These are phyloP conservation scores for Exaiptasia diaphana DNA, from an alignment of 64 coral and sea anemone genomes.

Conservation along the genomic window DNA sequence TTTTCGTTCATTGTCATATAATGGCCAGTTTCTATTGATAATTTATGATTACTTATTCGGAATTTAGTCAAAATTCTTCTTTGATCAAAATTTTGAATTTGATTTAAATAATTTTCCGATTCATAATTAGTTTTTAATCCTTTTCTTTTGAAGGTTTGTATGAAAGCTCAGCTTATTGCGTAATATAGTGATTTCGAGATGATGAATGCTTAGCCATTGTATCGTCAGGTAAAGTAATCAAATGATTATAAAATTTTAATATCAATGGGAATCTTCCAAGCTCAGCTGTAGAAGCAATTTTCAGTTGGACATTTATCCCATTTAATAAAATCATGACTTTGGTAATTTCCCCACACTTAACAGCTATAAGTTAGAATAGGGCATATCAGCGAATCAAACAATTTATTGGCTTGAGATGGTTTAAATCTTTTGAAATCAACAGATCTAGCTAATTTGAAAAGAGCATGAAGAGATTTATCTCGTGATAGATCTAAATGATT, in stretches of 20 bases:
- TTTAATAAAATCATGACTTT: slow-evolving; percentile 27
- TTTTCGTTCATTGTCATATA: no score
- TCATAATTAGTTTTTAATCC: no score
- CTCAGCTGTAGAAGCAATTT: neutral
- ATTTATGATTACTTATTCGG: no score
- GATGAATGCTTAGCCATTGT: no score
- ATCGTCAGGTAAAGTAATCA: neutral
- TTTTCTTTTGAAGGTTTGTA: neutral
- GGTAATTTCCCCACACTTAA: slow-evolving; percentile 10
- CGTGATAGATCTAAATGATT: neutral
- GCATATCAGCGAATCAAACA: slow-evolving; percentile 12
- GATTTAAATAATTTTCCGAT: no score
- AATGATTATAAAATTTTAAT: neutral
- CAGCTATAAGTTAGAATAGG: slow-evolving; percentile 15
- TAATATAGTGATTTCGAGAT: neutral
- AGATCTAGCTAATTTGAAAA: slow-evolving; percentile 10
- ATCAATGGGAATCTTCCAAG: neutral
- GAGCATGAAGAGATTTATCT: slow-evolving; percentile 3
- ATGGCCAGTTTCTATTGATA: no score
- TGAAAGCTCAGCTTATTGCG: neutral
- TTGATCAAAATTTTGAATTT: no score
- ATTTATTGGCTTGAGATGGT: slow-evolving; percentile 27
- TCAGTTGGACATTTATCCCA: slow-evolving; percentile 22
- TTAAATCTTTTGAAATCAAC: slow-evolving; percentile 12
- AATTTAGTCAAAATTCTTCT: no score